Evolutionary conservation across 35 echinoderm and acorn worm genomes (phyloP), one percentile per base, ranked within the genome.

Genomic region (Heliocidaris erythrogramma): DNA sequence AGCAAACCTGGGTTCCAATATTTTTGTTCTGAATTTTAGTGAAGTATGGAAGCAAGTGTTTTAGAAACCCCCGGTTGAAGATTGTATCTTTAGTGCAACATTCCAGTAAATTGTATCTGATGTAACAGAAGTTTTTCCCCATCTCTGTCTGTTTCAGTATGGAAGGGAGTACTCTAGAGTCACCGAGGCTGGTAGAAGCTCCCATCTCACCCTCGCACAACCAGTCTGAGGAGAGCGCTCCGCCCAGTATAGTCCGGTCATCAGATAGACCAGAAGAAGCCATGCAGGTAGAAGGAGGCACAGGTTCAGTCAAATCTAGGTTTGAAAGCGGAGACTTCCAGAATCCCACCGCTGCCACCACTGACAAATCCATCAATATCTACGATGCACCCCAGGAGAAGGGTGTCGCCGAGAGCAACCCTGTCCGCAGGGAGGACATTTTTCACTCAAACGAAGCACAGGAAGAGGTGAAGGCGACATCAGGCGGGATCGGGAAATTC

Each of bases 191-290:
- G 14, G 50, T 92, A 17, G 91, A 92, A 59, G 49, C 91, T 56
- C 91, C 91, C 2, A 59, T 92, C 49, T 92, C 91, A 24, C 49
- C 91, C 47, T 52, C 91, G 2, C 48, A n/a, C 16, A 59, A 59
- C 91, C 48, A 92, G 13, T 49, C 49, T 0, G 47, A 49, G 29
- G 98, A 99, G 94, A 99, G 94, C 56, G 96, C 96, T 31, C 98
- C 98, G 49, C 94, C 90, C 17, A 96, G 97, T 89, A 69, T 99
- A 0, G 94, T 97, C 11, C 85, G 96, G 21, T 96, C 95, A 5
- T 31, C 49, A 14, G 96, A 96, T 30, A 9, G 13, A 3, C 65
- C 92, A 8, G 98, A 99, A 27, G 96, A 97, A 52, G 49, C 94
- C 18, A 96, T 92, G 65, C n/a, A 86, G 4, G 85, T 97, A 5